Base-by-base conservation (phyloP, 2,888 invertebrate species). In the Trachelus stipa region DNA sequence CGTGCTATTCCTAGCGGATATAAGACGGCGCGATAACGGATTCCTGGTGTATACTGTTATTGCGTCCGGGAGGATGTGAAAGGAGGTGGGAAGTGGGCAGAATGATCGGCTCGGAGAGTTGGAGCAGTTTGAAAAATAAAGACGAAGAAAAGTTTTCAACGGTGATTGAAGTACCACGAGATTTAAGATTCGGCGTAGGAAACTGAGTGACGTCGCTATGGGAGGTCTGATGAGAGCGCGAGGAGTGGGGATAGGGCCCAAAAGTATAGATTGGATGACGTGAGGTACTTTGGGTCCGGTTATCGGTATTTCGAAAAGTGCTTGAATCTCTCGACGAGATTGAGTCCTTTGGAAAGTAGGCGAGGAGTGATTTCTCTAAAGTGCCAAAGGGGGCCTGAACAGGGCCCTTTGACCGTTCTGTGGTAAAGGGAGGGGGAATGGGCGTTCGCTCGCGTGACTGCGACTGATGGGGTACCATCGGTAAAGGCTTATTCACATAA, bases 31-130 rank as follows among this genome's bases (percentile, higher is more conserved):
- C 84, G 88, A 89, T 90, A 91, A 90, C 90, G 90, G 90, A 90
- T 89, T 88, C 89, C 86, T 80, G 79, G 83, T 79, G 81, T 87
- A 85, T 90, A 90, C 90, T 90, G 89, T 90, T 90, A 89, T 86
- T 85, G 87, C 85, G 86, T 84, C 85, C 85, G 85, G 83, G 86
- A 85, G 84, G 87, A 79, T 81, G 82, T 81, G 79, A 81, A 77
- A 78, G 81, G 78, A 80, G 82, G 78, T 80, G 81, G 79, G 81
- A 74, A 76, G 71, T 35, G 31, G 77, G 69, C 69, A 77, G 74
- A 79, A 81, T 85, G 87, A 87, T 87, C 83, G 85, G 82, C 84
- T 83, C 80, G 86, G 84, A 85, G 85, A 83, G 85, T 83, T 82
- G 86, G 9, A 71, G 33, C 6, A 6, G 71, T 2, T 30, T 1